A percentile compares a stretch with the other conserved stretches of the same genome.
Conservation (phyloP, 1,140 invertebrate genomes). For the Leptinotarsa texana region DNA sequence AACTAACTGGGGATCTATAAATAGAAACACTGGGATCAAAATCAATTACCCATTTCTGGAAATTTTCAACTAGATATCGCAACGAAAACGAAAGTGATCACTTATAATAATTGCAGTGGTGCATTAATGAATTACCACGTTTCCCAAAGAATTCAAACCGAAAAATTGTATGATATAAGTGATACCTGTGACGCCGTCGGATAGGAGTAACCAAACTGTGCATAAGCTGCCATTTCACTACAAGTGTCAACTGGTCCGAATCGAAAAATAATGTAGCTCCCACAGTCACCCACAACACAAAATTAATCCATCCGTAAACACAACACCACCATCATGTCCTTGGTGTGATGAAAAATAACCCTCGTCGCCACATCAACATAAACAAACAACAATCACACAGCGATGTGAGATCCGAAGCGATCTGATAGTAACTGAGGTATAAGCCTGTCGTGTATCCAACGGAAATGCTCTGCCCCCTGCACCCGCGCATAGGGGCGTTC, state of each 20-base stretch:
- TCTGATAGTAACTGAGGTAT: slow-evolving; percentile 50
- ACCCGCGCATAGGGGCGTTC: slow-evolving; percentile 45
- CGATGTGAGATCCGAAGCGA: slow-evolving; percentile 43
- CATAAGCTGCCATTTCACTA: slow-evolving; percentile 73
- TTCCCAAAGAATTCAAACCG: no score
- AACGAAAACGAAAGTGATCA: no score
- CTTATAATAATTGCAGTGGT: no score
- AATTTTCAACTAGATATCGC: no score
- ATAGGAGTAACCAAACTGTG: slow-evolving; percentile 82
- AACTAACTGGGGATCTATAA: no score
- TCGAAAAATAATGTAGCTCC: slow-evolving; percentile 22
- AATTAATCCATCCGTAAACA: slow-evolving; percentile 35
- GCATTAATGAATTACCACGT: no score
- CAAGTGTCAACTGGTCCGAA: slow-evolving; percentile 30
- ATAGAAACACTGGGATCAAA: no score
- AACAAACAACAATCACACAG: slow-evolving; percentile 54
- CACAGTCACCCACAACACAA: slow-evolving; percentile 41
- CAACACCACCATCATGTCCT: slow-evolving; percentile 43
- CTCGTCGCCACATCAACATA: slow-evolving; percentile 49
- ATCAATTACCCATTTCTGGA: no score
- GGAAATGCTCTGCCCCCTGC: slow-evolving; percentile 37
- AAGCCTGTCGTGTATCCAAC: slow-evolving; percentile 33
- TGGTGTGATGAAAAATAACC: slow-evolving; percentile 42
- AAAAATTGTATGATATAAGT: no score
- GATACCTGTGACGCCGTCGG: slow-evolving; percentile 76